Evolutionary conservation across 1,140 invertebrate genomes (phyloP).

Genomic region (Helicoverpa armigera): DNA sequence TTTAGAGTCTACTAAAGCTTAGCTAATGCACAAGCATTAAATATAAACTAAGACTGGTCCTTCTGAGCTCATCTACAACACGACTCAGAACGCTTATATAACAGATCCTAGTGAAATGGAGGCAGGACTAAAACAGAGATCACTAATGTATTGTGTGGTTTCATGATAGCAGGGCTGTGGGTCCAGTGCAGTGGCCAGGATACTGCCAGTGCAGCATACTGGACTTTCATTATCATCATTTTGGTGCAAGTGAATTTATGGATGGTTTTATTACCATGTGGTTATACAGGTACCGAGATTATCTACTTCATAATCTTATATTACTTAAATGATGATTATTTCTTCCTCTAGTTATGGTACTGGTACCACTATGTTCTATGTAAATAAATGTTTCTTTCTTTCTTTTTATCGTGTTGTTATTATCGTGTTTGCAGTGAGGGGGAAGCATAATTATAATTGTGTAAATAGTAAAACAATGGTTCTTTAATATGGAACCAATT

Average conservation of each 20-base stretch:
- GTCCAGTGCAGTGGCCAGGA: not conserved
- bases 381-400: too few species aligned
- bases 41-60: not conserved
- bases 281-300: not conserved
- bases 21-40: too few species aligned
- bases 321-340: too few species aligned
- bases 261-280: not conserved
- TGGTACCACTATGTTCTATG: too few species aligned
- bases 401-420: too few species aligned
- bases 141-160: constrained; percentile 22
- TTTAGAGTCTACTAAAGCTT: too few species aligned
- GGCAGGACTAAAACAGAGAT: constrained; percentile 16
- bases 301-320: too few species aligned
- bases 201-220: not conserved
- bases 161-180: not conserved
- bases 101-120: constrained; percentile 14
- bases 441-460: too few species aligned
- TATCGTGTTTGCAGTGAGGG: too few species aligned
- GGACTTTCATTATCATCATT: not conserved
- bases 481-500: too few species aligned
- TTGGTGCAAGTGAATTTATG: not conserved
- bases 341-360: too few species aligned
- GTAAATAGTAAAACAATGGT: too few species aligned
- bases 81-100: not conserved
- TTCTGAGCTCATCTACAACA: not conserved